Evolutionary conservation across 2,113 vertebrate genomes (phyloP), one percentile per base, ranked within the genome.

Genomic region (Lagopus muta): DNA sequence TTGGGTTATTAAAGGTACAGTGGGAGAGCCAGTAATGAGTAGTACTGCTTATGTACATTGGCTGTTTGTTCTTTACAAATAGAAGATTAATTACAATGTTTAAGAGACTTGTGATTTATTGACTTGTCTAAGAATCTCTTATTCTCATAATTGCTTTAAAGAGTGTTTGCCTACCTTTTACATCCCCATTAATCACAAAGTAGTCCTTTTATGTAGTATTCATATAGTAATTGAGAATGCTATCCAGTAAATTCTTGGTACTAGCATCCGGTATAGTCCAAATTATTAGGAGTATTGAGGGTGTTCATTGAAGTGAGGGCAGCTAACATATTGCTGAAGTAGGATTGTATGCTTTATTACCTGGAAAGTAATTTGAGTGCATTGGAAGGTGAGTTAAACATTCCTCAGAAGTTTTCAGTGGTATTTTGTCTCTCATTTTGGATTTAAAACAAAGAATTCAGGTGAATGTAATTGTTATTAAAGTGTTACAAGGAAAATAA

Each of bases 1-100:
- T 75, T 92, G 69, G 57, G 58, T 95, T 93, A 93, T 95, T 95
- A 90, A 86, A 58, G 40, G 76, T 82, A 54, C 43, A 92, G 57
- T n/a, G 30, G 67, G 74, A 47, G 91, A 87, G 71, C 28, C 54
- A 82, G 28, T 76, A 92, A 90, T 82, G 79, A 85, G n/a, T 85
- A 13, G 30, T 80, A 80, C 80, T 88, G 45, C 45, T 62, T 77
- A 50, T 60, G 45, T 89, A 79, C 42, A 55, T 88, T 85, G 60
- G 75, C 69, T 94, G 18, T 89, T 70, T 75, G 45, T 89, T 90
- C 88, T 94, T 89, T 67, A 86, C 61, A 92, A 92, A 89, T 20
- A 92, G 74, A 92, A 91, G 54, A 87, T 89, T 74, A 60, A 88
- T 87, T 89, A 80, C 62, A 66, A 12, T 47, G 16, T 74, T 76